These are phyloP conservation scores for Scaptodrosophila latifasciaeformis DNA, from an alignment of 2,888 invertebrate species.

Conservation along the genomic window DNA sequence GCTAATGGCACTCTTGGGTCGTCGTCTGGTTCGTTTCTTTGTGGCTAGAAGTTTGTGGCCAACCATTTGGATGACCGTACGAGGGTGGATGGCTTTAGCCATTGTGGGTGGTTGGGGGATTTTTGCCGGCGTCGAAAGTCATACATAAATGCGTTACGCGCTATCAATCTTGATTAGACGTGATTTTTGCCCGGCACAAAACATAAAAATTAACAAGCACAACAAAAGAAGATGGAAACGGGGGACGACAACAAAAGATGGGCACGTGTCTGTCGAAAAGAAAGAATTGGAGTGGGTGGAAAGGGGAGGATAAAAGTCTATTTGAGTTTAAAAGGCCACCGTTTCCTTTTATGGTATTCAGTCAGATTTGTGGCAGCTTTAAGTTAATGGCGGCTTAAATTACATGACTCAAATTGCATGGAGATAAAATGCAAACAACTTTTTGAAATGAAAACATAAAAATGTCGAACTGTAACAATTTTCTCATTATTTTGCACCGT, in stretches of 20 bases:
- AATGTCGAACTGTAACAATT: slow-evolving; percentile 61
- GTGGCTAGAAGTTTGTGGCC: slow-evolving; percentile 50
- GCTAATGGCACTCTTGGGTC: slow-evolving; percentile 65
- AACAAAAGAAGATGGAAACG: slow-evolving; percentile 11
- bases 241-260: slow-evolving; percentile 39
- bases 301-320: too few species aligned
- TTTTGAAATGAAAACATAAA: slow-evolving; percentile 72
- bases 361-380: background rate
- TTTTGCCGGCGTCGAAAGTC: slow-evolving; percentile 42
- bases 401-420: slow-evolving; percentile 46
- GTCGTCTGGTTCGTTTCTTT: slow-evolving; percentile 29
- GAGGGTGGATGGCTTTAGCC: slow-evolving; percentile 29
- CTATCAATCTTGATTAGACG: slow-evolving; percentile 75
- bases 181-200: slow-evolving; percentile 67
- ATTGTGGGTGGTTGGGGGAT: slow-evolving; percentile 13
- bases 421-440: slow-evolving; percentile 56
- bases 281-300: background rate
- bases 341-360: too few species aligned
- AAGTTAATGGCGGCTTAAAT: slow-evolving; percentile 45
- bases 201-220: slow-evolving; percentile 54
- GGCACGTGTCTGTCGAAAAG: slow-evolving; percentile 40
- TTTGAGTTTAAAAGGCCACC: slow-evolving; percentile 11
- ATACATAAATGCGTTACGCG: slow-evolving; percentile 70
- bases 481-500: slow-evolving; percentile 70
- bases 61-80: background rate